Conservation (phyloP, 2,888 invertebrate species). For the Cryptocephalus moraei region DNA sequence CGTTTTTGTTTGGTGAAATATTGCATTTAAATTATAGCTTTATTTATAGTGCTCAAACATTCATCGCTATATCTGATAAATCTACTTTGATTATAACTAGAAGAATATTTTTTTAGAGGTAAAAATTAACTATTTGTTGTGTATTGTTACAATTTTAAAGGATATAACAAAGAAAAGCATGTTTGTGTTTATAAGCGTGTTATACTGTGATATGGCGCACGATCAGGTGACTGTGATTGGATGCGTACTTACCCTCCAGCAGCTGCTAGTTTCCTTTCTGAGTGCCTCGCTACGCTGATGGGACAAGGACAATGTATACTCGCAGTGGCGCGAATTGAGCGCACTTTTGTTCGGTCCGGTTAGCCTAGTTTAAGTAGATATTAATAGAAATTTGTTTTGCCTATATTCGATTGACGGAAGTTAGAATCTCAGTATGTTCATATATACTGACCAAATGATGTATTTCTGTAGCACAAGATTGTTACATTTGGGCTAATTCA, state of each 20-base stretch:
- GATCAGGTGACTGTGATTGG: conserved; percentile 40
- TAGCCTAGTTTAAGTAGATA: conserved; percentile 34
- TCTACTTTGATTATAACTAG: too few species aligned
- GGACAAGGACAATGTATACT: conserved; percentile 34
- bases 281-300: conserved; percentile 40
- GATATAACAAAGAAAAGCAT: conserved; percentile 18
- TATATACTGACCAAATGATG: too few species aligned
- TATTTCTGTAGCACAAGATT: too few species aligned
- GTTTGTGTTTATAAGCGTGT: conserved; percentile 33
- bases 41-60: too few species aligned
- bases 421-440: too few species aligned
- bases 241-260: conserved; percentile 39
- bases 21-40: too few species aligned
- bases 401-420: conserved; percentile 26
- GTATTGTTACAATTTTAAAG: too few species aligned
- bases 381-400: conserved; percentile 24
- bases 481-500: too few species aligned
- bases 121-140: too few species aligned
- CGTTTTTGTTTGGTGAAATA: too few species aligned
- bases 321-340: conserved; percentile 20
- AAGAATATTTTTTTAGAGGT: too few species aligned
- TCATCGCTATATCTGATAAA: too few species aligned
- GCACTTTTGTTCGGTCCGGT: conserved; percentile 31
- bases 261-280: conserved; percentile 39
- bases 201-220: conserved; percentile 41